These are phyloP conservation scores for Martes martes DNA, from an alignment of 2,113 vertebrate genomes.

Conservation along the genomic window DNA sequence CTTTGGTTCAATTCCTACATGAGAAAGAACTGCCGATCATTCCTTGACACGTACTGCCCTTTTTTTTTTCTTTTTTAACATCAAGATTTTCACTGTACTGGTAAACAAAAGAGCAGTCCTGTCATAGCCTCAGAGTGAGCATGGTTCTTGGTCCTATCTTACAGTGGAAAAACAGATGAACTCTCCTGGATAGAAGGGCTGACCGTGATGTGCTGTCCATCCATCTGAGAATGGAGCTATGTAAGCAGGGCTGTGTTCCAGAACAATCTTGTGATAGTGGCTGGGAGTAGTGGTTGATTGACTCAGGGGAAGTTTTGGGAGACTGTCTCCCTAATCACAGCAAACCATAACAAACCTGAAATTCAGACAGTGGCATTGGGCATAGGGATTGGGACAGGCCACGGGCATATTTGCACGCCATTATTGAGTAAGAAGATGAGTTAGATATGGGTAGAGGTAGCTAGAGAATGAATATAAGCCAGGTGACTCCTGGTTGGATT, in stretches of 20 bases:
- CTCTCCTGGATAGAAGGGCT: neutral
- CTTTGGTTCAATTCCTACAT: neutral
- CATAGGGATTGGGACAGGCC: neutral
- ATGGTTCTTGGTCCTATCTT: neutral
- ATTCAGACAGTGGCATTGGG: neutral
- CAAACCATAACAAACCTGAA: neutral
- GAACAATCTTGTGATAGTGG: neutral
- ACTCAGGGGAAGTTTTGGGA: neutral
- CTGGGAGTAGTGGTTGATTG: neutral
- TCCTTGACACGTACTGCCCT: neutral
- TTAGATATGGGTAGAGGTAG: neutral
- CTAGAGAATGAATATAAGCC: neutral
- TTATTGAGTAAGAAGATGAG: neutral
- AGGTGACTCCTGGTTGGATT: neutral
- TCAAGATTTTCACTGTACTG: neutral
- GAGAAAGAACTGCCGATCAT: neutral
- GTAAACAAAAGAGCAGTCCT: too few relatives aligned
- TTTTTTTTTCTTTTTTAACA: neutral
- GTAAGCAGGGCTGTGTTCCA: neutral
- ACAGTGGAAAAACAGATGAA: neutral
- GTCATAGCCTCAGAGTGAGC: neutral
- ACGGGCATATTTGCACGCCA: neutral
- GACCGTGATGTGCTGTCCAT: fast-evolving
- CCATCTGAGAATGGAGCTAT: neutral
- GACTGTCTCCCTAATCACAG: neutral